Conservation (phyloP, 2,797 vertebrate genomes). For the Vespertilio murinus region DNA sequence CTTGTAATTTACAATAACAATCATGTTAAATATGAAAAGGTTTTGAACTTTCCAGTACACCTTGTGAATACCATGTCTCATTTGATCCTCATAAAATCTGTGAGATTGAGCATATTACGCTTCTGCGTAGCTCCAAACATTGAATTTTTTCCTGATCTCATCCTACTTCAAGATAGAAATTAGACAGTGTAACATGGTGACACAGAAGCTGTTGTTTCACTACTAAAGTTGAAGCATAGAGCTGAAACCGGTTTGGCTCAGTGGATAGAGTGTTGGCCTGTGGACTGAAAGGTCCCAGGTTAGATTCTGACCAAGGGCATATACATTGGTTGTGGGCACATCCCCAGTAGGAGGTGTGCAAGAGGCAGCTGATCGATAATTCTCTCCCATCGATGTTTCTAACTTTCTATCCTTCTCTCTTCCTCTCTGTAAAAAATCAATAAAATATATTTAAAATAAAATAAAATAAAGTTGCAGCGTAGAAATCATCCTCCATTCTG, state of each 20-base stretch:
- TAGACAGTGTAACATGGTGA: neutral
- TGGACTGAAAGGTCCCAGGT: no score
- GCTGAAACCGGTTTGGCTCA: no score
- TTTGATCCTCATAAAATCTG: constrained; percentile 23
- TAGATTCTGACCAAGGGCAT: no score
- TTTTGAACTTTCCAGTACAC: neutral
- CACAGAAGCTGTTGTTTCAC: neutral
- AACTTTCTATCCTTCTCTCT: no score
- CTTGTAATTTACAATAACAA: neutral
- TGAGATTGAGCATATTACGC: neutral
- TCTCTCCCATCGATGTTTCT: no score
- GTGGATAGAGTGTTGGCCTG: no score
- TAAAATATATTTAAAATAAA: no score
- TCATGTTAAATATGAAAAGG: neutral
- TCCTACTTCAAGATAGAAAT: neutral
- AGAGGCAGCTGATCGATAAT: no score
- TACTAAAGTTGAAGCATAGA: neutral
- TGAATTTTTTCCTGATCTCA: fast-evolving
- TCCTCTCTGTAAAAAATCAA: no score
- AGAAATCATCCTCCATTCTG: neutral
- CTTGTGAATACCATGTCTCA: neutral
- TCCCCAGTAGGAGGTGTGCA: no score
- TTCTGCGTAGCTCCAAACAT: neutral
- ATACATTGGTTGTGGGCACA: no score
- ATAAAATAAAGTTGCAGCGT: neutral